Conservation (phyloP, 2,888 invertebrate species). For the Bhutanitis thaidina region DNA sequence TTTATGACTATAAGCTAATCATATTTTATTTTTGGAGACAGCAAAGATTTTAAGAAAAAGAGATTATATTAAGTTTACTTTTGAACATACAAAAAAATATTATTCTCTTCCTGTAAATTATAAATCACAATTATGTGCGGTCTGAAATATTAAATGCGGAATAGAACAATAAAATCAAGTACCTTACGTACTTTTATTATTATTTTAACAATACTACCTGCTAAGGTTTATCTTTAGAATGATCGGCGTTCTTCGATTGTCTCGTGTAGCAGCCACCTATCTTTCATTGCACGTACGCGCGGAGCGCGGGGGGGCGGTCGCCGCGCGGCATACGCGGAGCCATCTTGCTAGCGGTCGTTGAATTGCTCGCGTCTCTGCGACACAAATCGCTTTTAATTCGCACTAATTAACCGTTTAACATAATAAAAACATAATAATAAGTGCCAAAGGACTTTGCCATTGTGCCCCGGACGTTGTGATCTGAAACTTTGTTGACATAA, state of each 20-base stretch:
- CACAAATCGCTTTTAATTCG: constrained; percentile 69
- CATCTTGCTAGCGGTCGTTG: constrained; percentile 76
- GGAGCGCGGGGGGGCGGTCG: constrained; percentile 62
- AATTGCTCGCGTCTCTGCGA: constrained; percentile 71
- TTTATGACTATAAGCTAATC: background rate
- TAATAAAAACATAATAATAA: constrained; percentile 47
- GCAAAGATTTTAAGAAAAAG: too few species aligned
- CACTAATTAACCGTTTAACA: constrained; percentile 69
- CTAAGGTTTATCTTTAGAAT: constrained; percentile 40
- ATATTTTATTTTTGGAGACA: too few species aligned
- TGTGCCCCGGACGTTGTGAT: constrained; percentile 40
- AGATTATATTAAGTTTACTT: too few species aligned
- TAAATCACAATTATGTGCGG: too few species aligned
- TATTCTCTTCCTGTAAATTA: too few species aligned
- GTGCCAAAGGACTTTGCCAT: constrained; percentile 39
- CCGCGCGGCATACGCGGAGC: constrained; percentile 63
- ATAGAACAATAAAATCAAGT: too few species aligned
- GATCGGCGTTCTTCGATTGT: constrained; percentile 41
- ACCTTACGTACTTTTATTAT: too few species aligned
- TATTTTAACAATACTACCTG: too few species aligned
- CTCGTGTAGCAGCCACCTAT: constrained; percentile 69
- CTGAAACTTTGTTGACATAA: constrained; percentile 52
- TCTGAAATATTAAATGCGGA: too few species aligned
- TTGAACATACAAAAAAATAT: too few species aligned
- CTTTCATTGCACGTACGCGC: constrained; percentile 79